phyloP scores from a whole-genome alignment of 2,888 invertebrate species.

The Tenthredo amoena region DNA sequence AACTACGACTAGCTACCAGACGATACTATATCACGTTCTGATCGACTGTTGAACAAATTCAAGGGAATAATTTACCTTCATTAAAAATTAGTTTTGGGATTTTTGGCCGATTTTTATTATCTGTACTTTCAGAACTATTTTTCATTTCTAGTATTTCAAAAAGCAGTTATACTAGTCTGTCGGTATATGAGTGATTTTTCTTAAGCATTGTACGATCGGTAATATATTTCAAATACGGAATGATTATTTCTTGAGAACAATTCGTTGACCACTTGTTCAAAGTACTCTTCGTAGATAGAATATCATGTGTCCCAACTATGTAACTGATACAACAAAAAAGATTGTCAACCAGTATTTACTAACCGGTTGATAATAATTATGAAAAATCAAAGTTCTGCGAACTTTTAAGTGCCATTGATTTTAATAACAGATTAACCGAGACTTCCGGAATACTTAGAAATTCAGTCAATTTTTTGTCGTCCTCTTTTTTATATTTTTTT shows the following conservation, averaged over 20 bases:
- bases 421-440: constrained; percentile 29
- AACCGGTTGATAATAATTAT: constrained; percentile 38
- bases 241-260: neutral
- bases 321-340: neutral
- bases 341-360: constrained; percentile 6
- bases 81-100: neutral
- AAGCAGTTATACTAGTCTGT: neutral
- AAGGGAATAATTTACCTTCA: neutral
- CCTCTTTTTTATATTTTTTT: neutral
- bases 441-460: constrained; percentile 13
- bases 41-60: neutral
- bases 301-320: neutral
- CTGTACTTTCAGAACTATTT: neutral
- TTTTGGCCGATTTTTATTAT: neutral
- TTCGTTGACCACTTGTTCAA: neutral
- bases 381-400: neutral
- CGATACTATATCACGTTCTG: no score
- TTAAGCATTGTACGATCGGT: neutral
- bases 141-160: neutral
- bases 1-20: neutral
- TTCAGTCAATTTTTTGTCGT: neutral
- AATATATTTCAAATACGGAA: neutral
- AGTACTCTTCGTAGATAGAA: neutral
- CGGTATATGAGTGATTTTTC: constrained; percentile 7
- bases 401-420: constrained; percentile 30